Base-by-base conservation (phyloP, 2,113 vertebrate species). In the Hippocampus guttulatus region DNA sequence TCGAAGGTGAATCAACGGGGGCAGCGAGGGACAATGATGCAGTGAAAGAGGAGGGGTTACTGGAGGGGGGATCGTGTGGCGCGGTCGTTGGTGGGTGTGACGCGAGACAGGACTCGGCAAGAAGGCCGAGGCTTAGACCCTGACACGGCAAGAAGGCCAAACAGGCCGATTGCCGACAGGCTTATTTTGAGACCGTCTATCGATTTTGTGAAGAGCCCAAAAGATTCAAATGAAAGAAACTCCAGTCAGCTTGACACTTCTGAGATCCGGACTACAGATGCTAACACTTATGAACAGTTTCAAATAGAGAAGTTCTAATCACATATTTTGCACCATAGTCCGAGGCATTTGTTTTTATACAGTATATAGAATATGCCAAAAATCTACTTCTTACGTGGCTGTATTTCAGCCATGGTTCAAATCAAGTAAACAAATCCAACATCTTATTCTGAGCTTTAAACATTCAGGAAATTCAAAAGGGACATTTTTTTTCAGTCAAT, bases 1-100 rank as follows among this genome's bases (percentile, higher is more conserved):
- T 88, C 84, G 79, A 74, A 85, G 85, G 88, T 88, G 88, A 88
- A 84, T 80, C 84, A 88, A 82, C 71, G 16, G 61, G 84, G 84
- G 85, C 65, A 79, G 73, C 63, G 64, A 67, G 73, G 82, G 84
- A 85, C 82, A 61, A 75, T 76, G 84, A 84, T 76, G 11, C 78
- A 80, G 77, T 75, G 83, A 77, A 77, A 65, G 64, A 58, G 30
- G 43, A 27, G 65, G 80, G 81, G 74, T 57, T 76, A 77, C 81
- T 86, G 79, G 63, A 75, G 63, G 64, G 45, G 23, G 78, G 70
- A 27, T 68, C 55, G 60, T 58, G 55, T 72, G 77, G 70, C 68
- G 61, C 30, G 65, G 52, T 60, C 70, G 79, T 78, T 73, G 47
- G 73, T 79, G 82, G 82, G 71, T 67, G 70, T 49, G 62, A 73